Evolutionary conservation across 2,888 invertebrate genomes (phyloP).

Genomic region (Phengaris arion): DNA sequence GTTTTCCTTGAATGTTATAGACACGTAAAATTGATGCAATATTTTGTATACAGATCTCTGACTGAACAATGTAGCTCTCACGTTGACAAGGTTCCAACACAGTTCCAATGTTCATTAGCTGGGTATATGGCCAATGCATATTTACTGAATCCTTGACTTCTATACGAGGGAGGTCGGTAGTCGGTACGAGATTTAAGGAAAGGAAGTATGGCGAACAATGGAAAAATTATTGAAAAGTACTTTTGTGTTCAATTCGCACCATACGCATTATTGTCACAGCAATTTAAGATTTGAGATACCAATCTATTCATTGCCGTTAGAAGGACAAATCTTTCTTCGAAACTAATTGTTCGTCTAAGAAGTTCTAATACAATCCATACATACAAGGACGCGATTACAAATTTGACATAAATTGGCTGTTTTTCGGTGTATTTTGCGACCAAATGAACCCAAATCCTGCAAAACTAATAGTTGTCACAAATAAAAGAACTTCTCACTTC

Average conservation of each 20-base stretch:
- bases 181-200: constrained; percentile 46
- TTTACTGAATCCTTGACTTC: constrained; percentile 67
- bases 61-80: constrained; percentile 59
- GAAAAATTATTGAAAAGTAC: constrained; percentile 44
- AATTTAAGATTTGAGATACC: not conserved
- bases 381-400: no score
- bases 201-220: constrained; percentile 52
- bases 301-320: not conserved
- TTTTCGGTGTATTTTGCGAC: no score
- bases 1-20: not conserved
- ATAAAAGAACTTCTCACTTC: no score
- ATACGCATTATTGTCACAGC: not conserved
- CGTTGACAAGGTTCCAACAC: constrained; percentile 67
- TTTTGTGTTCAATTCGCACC: constrained; percentile 3
- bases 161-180: constrained; percentile 51
- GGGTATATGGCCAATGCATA: constrained; percentile 48
- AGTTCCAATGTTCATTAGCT: constrained; percentile 57
- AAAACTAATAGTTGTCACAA: no score
- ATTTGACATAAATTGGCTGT: no score
- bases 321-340: not conserved
- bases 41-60: constrained; percentile 39
- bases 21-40: constrained; percentile 23
- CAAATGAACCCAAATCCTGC: no score
- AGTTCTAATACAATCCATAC: no score
- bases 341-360: not conserved